phyloP scores from a whole-genome alignment of 2,888 invertebrate genomes.

The Euplexia lucipara region DNA sequence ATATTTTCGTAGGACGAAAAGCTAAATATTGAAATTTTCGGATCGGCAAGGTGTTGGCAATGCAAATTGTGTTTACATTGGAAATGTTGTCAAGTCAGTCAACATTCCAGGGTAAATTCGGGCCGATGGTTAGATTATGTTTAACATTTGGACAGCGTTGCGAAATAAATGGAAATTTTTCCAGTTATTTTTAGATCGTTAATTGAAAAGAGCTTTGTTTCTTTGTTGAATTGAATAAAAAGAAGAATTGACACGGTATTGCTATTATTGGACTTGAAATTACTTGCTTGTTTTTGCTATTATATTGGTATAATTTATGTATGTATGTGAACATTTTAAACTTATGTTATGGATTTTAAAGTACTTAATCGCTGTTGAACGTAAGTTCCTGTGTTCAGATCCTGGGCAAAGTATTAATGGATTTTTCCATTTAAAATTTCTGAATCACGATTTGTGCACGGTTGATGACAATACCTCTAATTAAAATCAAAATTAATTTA shows the following conservation, averaged over 20 bases:
- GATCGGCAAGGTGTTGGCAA: conserved; percentile 70
- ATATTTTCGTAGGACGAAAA: conserved; percentile 57
- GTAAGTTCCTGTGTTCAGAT: too few species aligned
- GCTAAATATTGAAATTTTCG: conserved; percentile 74
- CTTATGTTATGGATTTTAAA: too few species aligned
- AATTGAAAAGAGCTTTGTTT: conserved; percentile 35
- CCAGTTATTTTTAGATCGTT: conserved; percentile 38
- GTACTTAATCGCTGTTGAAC: too few species aligned
- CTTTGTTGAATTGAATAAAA: conserved; percentile 7
- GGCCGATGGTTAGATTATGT: conserved; percentile 65
- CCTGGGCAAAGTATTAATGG: too few species aligned
- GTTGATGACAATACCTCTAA: too few species aligned
- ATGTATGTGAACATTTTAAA: too few species aligned
- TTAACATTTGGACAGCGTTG: conserved; percentile 51
- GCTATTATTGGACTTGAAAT: not conserved
- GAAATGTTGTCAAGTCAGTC: conserved; percentile 72
- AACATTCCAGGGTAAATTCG: conserved; percentile 66
- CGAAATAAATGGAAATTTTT: conserved; percentile 47
- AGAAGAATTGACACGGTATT: not conserved
- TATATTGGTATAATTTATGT: too few species aligned
- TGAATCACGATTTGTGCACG: too few species aligned
- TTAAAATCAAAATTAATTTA: too few species aligned
- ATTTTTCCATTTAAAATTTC: too few species aligned
- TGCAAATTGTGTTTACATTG: conserved; percentile 75
- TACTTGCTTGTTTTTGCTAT: too few species aligned